These are phyloP conservation scores for Nemopilema nomurai DNA, from an alignment of 30 jellyfish, hydroid and myxozoan genomes.

Conservation along the genomic window DNA sequence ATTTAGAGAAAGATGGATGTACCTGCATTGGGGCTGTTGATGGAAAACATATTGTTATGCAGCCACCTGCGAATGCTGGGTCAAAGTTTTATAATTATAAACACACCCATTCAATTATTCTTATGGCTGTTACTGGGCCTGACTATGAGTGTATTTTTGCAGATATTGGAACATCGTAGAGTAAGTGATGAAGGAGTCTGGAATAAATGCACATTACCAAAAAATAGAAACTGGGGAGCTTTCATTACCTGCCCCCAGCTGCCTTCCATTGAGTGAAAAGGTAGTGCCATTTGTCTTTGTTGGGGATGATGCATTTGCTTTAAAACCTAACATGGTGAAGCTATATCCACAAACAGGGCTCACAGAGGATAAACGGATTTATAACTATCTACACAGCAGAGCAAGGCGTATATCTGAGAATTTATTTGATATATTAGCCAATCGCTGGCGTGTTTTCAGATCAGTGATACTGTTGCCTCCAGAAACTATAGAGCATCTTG, in stretches of 20 bases:
- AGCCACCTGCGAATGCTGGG: conserved; percentile 44
- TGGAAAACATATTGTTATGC: conserved; percentile 38
- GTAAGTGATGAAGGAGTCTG: conserved; percentile 56
- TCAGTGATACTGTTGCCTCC: conserved; percentile 30
- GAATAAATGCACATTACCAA: conserved; percentile 24
- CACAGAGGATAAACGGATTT: conserved; percentile 22
- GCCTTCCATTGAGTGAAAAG: conserved; percentile 1
- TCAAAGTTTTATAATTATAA: conserved; percentile 30
- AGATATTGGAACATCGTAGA: conserved; percentile 59
- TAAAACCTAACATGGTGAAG: conserved; percentile 20
- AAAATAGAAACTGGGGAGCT: conserved; percentile 12
- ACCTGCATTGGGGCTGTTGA: conserved; percentile 33
- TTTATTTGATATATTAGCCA: conserved; percentile 10
- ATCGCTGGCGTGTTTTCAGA: conserved; percentile 39
- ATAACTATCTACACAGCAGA: conserved; percentile 16
- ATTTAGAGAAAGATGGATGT: conserved; percentile 17
- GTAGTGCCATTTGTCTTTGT: conserved; percentile 22
- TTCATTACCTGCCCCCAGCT: conserved; percentile 23
- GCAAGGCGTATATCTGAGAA: conserved; percentile 3
- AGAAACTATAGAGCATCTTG: not conserved
- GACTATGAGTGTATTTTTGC: conserved; percentile 60
- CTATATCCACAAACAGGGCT: conserved; percentile 37
- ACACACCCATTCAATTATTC: conserved; percentile 56
- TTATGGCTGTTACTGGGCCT: conserved; percentile 66
- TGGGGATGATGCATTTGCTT: conserved; percentile 28